Evolutionary conservation across 2,797 vertebrate species (phyloP), one percentile per base, ranked within the genome.

Genomic region (Microhierax caerulescens): DNA sequence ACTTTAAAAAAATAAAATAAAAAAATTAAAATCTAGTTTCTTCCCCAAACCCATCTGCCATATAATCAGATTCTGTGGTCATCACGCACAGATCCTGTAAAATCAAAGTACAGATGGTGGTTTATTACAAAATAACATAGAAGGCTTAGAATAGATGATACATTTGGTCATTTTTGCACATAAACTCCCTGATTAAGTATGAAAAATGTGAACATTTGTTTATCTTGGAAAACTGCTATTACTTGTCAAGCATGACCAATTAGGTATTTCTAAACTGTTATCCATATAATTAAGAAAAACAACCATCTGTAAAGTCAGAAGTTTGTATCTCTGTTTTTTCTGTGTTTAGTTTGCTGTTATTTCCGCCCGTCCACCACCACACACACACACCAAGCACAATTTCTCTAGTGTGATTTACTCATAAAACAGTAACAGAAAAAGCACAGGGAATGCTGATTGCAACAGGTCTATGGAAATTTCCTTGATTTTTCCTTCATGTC

Each of bases 191-290:
- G 98, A 98, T 98, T 98, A 98, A 98, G 98, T 97, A 97, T 98
- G 98, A 98, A 98, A 98, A 97, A 98, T 98, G 96, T 96, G 97
- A 98, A 97, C 97, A 98, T 98, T 98, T 98, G 97, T 98, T 98
- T 98, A 97, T 98, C 97, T 98, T 98, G 91, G 97, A 98, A 98
- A 98, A 98, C 93, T 95, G 97, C 96, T 98, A 98, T 97, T 98
- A 97, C 96, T 98, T 98, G 97, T 98, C 98, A 98, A 97, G 98
- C 98, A 98, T 98, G 98, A 98, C 98, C 98, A 98, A 98, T 98
- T 98, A 98, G 97, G 94, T 98, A 97, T 97, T 98, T 97, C 98
- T 98, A 98, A 98, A 98, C 96, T 96, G 96, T 95, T 98, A 97
- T 94, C 95, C 97, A 97, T 94, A 96, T 97, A 98, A 98, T 98